These are phyloP conservation scores for Cacoxenus indagator DNA, from an alignment of 2,888 invertebrate species.

Conservation along the genomic window DNA sequence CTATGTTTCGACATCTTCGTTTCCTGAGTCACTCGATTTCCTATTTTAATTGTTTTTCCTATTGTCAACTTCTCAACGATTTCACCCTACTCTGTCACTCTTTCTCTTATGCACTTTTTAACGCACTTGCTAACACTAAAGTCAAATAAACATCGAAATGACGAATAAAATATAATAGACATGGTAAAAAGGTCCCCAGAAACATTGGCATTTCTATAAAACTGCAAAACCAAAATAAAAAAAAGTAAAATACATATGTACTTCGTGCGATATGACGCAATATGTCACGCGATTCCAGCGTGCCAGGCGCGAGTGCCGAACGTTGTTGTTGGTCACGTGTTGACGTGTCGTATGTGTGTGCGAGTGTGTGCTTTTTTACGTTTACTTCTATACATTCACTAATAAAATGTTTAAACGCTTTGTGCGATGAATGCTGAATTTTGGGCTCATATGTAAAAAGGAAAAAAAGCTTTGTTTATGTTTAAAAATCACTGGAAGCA, in stretches of 20 bases:
- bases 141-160: too few relatives aligned
- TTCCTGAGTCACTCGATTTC: neutral
- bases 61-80: neutral
- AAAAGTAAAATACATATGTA: constrained; percentile 35
- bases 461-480: constrained; percentile 7
- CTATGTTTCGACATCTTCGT: constrained; percentile 21
- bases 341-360: constrained; percentile 46
- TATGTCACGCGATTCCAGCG: constrained; percentile 70
- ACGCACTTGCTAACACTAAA: too few relatives aligned
- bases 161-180: too few relatives aligned
- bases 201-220: neutral
- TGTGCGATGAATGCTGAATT: neutral
- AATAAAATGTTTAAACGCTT: neutral
- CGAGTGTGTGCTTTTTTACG: constrained; percentile 13
- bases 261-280: constrained; percentile 70
- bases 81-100: neutral
- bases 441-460: neutral
- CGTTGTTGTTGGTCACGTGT: constrained; percentile 65
- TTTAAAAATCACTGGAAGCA: neutral
- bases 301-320: constrained; percentile 48
- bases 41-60: neutral
- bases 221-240: constrained; percentile 31
- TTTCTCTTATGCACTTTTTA: too few relatives aligned
- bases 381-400: constrained; percentile 34
- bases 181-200: too few relatives aligned